Evolutionary conservation across 2,113 vertebrate species (phyloP), one percentile per base, ranked within the genome.

Genomic region (Andinoacara biseriatus): DNA sequence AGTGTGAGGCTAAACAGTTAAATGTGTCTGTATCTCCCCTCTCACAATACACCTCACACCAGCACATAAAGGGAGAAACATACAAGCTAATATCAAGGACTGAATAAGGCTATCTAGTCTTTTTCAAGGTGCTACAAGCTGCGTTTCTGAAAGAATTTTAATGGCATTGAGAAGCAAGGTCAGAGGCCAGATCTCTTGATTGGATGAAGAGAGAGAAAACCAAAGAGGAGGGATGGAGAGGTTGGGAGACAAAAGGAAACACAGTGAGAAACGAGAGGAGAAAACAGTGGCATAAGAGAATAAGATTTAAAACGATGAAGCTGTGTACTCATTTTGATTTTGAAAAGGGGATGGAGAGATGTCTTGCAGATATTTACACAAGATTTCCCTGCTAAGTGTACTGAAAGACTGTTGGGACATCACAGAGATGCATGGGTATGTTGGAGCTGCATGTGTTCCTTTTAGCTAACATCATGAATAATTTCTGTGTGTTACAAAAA

Each of bases 181-280:
- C 87, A 94, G 76, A 92, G 93, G 93, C 43, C 89, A 91, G 24
- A 80, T 82, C 76, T 69, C 65, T 79, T 86, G 82, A 90, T 92
- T 90, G 83, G 63, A 67, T 40, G 74, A 83, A 58, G 58, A 29
- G 80, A 35, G 58, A 74, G 59, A 76, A 63, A 67, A 40, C 1
- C 10, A 65, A 63, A 54, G 65, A 76, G 46, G 74, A 69, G 9
- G 7, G 7, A 5, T 69, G 17, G 62, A 40, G 61, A 76, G 65
- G 76, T 63, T 8, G 40, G 7, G 7, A 82, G 79, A 76, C n/a
- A 83, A 58, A 52, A 7, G 26, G 31, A 49, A 31, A 75, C 46
- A 72, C 56, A 78, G 14, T 59, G 35, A 82, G 76, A 76, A 69
- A 62, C 26, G 9, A 33, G 10, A 56, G 13, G 24, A 72, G 57